Conservation (phyloP, 2,888 invertebrate species). For the Epinotia ramella region DNA sequence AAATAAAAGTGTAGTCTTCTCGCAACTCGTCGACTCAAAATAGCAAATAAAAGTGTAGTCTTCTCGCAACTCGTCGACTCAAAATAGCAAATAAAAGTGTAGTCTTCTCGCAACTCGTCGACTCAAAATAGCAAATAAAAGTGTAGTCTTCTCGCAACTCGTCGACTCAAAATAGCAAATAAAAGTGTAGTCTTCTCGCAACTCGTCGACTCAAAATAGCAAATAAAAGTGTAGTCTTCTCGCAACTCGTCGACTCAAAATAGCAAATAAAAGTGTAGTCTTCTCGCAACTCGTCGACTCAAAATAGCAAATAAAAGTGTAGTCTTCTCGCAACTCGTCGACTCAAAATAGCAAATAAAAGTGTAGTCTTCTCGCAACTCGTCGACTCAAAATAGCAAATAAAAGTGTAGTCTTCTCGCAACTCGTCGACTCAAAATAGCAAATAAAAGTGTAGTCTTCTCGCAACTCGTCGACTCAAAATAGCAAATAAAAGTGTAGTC, state of each 20-base stretch:
- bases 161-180: constrained; percentile 16
- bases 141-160: constrained; percentile 3
- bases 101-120: not conserved
- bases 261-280: constrained; percentile 17
- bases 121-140: constrained; percentile 23
- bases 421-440: constrained; percentile 9
- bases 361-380: constrained; percentile 3
- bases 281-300: constrained; percentile 9
- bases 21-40: constrained; percentile 5
- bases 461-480: constrained; percentile 5
- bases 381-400: constrained; percentile 16
- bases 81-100: constrained; percentile 19
- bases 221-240: constrained; percentile 17
- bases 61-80: constrained; percentile 9
- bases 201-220: constrained; percentile 9
- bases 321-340: not conserved
- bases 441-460: constrained; percentile 17
- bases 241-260: constrained; percentile 5
- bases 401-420: constrained; percentile 10
- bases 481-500: constrained; percentile 17
- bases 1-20: constrained; percentile 17
- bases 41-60: constrained; percentile 17
- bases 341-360: constrained; percentile 23
- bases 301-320: constrained; percentile 19
- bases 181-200: constrained; percentile 10